Evolutionary conservation across 2,888 invertebrate genomes (phyloP).

Genomic region (Pyralis farinalis): DNA sequence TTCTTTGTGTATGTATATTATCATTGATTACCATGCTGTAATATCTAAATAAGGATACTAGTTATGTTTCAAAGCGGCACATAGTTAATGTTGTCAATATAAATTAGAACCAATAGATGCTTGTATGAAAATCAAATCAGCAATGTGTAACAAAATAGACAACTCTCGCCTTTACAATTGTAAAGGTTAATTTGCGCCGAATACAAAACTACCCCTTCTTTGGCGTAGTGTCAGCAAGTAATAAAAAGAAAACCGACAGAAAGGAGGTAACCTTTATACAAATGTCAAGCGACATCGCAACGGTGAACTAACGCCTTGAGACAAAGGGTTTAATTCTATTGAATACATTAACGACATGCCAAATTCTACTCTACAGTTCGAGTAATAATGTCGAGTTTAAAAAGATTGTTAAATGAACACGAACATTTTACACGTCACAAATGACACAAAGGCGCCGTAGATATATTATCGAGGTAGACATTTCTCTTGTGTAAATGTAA

Average conservation of each 20-base stretch:
- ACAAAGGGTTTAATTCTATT: slow-evolving; percentile 74
- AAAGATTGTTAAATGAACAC: slow-evolving; percentile 23
- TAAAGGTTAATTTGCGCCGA: slow-evolving; percentile 60
- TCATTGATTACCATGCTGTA: slow-evolving; percentile 13
- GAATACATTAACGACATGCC: slow-evolving; percentile 33
- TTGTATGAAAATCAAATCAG: slow-evolving; percentile 10
- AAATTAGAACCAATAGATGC: not conserved
- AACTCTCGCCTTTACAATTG: slow-evolving; percentile 30
- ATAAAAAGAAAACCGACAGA: slow-evolving; percentile 66
- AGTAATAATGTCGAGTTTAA: slow-evolving; percentile 40
- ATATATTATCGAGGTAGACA: slow-evolving; percentile 52
- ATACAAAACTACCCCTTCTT: slow-evolving; percentile 70
- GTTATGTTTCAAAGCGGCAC: slow-evolving; percentile 6
- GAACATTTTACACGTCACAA: slow-evolving; percentile 46
- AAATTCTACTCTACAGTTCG: slow-evolving; percentile 47
- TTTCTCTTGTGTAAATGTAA: slow-evolving; percentile 56
- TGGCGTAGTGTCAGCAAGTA: slow-evolving; percentile 58
- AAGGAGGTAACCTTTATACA: slow-evolving; percentile 72
- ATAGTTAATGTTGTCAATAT: slow-evolving; percentile 22
- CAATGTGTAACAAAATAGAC: slow-evolving; percentile 11
- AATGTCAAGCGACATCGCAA: slow-evolving; percentile 70
- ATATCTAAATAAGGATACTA: not conserved
- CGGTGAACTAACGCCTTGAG: slow-evolving; percentile 67
- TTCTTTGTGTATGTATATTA: slow-evolving; percentile 27
- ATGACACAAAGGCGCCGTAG: slow-evolving; percentile 49